Evolutionary conservation across 2,113 vertebrate genomes (phyloP).

Genomic region (Poicephalus meyeri): DNA sequence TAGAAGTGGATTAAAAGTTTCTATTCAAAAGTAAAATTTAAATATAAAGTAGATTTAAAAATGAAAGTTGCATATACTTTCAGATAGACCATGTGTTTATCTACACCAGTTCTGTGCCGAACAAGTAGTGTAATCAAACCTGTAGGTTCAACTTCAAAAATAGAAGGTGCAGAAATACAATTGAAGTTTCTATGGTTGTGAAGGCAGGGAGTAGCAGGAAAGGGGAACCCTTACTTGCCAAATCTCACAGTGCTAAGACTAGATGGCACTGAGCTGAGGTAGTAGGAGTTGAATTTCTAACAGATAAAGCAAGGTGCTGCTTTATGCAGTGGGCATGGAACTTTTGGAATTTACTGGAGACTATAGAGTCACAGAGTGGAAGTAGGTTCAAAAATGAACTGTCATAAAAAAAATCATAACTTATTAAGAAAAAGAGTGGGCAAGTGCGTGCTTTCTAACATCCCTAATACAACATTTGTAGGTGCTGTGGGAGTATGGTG

Average conservation of each 20-base stretch:
- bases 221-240: not conserved
- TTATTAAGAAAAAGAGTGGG: not conserved
- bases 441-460: not conserved
- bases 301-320: not conserved
- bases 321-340: not conserved
- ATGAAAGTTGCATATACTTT: not conserved
- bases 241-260: not conserved
- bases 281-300: not conserved
- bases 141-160: not conserved
- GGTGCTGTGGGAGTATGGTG: not conserved
- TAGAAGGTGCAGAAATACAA: not conserved
- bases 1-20: not conserved
- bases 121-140: not conserved
- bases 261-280: not conserved
- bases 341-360: not conserved
- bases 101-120: not conserved
- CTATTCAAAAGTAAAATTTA: not conserved
- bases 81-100: not conserved
- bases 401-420: not conserved
- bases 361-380: not conserved
- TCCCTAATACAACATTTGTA: not conserved
- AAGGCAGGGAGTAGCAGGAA: not conserved
- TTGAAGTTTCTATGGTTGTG: not conserved
- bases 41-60: not conserved
- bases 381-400: not conserved